These are phyloP conservation scores for Rhaphigaster nebulosa DNA, from an alignment of 2,888 invertebrate species.

Conservation along the genomic window DNA sequence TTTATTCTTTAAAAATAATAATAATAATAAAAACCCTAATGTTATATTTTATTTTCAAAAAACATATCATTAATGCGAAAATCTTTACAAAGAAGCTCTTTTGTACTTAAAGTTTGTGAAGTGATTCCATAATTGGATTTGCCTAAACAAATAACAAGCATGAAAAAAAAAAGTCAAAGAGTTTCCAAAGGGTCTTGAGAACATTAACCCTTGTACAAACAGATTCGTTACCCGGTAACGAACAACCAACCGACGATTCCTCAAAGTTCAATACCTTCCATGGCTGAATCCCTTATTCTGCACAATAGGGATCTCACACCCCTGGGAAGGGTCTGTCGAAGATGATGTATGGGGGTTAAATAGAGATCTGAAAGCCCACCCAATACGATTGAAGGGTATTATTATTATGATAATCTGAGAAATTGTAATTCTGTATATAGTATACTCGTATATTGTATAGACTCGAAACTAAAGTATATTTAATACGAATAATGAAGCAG, in stretches of 20 bases:
- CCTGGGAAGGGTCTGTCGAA: not conserved
- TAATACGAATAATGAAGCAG: no score
- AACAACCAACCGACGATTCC: not conserved
- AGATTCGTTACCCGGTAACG: not conserved
- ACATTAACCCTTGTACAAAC: not conserved
- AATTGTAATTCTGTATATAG: not conserved
- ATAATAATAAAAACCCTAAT: no score
- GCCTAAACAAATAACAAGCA: not conserved
- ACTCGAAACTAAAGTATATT: no score
- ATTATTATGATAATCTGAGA: not conserved
- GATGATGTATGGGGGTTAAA: constrained; percentile 18
- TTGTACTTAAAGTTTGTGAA: not conserved
- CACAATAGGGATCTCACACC: not conserved
- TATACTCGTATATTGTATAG: no score
- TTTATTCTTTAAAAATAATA: not conserved
- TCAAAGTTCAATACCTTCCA: not conserved
- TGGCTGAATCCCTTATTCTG: not conserved
- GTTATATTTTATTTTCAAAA: not conserved
- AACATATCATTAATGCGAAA: not conserved
- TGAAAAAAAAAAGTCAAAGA: not conserved
- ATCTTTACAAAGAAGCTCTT: not conserved
- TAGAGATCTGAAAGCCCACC: not conserved
- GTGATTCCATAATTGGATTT: not conserved
- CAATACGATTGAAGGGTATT: not conserved
- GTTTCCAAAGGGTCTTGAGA: not conserved